Percentiles rank a stretch among this genome's conserved stretches.
Conservation (phyloP, 2,888 invertebrate genomes). For the Dermolepida albohirtum region DNA sequence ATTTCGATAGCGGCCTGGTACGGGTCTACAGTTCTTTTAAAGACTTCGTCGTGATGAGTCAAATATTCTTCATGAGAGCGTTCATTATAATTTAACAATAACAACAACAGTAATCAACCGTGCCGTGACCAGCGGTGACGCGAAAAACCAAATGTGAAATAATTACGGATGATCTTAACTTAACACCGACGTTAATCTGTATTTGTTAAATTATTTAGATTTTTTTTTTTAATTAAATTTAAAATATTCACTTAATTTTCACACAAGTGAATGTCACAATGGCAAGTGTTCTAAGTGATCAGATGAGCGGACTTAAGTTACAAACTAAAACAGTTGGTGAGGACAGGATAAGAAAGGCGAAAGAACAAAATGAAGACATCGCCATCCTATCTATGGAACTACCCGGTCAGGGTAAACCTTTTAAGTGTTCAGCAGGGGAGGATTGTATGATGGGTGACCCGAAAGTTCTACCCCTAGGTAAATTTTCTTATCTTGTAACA, state of each 20-base stretch:
- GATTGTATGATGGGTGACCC: conserved; percentile 83
- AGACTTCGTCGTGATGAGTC: conserved; percentile 56
- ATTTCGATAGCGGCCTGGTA: conserved; percentile 58
- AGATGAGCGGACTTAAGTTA: conserved; percentile 79
- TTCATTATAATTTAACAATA: conserved; percentile 23
- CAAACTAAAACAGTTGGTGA: conserved; percentile 86
- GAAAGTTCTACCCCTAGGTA: conserved; percentile 83
- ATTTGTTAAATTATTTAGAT: conserved; percentile 17
- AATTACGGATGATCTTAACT: not conserved
- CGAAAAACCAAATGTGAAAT: conserved; percentile 12
- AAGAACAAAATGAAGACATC: conserved; percentile 88
- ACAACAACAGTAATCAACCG: conserved; percentile 11
- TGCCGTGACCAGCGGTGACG: conserved; percentile 18
- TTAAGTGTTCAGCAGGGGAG: conserved; percentile 81
- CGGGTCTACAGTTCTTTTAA: conserved; percentile 57
- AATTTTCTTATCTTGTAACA: conserved; percentile 15
- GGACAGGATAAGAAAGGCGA: conserved; percentile 81
- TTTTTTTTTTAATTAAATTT: not conserved
- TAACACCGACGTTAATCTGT: not conserved
- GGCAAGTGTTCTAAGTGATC: conserved; percentile 84
- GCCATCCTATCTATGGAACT: conserved; percentile 89
- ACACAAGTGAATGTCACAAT: conserved; percentile 61
- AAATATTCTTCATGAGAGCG: conserved; percentile 40
- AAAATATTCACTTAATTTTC: no score
- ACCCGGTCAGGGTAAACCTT: conserved; percentile 76